Conservation (phyloP, 2,888 invertebrate genomes). For the Leucozona laternaria region DNA sequence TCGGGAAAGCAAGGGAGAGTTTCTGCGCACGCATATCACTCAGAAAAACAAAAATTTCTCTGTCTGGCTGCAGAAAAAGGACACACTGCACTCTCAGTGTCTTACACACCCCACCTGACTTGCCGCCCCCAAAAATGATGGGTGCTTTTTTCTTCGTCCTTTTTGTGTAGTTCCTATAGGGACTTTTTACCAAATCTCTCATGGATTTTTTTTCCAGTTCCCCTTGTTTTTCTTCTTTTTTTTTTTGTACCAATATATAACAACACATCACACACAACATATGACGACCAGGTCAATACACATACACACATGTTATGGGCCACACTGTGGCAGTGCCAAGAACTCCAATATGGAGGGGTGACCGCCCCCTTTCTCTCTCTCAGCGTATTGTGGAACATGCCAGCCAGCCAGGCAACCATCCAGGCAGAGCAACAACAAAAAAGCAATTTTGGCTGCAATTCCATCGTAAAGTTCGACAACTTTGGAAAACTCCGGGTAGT, state of each 20-base stretch:
- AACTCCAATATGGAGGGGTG: constrained; percentile 73
- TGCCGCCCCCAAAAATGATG: constrained; percentile 32
- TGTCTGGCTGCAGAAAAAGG: constrained; percentile 56
- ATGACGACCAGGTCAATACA: constrained; percentile 68
- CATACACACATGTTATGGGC: constrained; percentile 57
- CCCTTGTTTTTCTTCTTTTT: constrained; percentile 31
- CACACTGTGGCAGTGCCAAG: constrained; percentile 50
- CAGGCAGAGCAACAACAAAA: constrained; percentile 70
- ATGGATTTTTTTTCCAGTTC: constrained; percentile 45
- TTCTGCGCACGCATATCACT: constrained; percentile 61
- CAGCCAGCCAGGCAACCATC: constrained; percentile 71
- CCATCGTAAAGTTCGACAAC: constrained; percentile 84
- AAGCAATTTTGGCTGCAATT: constrained; percentile 81
- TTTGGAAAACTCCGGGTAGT: constrained; percentile 84
- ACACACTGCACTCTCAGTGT: constrained; percentile 29
- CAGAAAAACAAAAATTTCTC: constrained; percentile 35
- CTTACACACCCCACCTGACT: constrained; percentile 16
- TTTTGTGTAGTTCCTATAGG: constrained; percentile 53
- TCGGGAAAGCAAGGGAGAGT: constrained; percentile 55
- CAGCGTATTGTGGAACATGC: constrained; percentile 44
- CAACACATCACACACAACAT: constrained; percentile 74
- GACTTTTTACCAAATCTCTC: constrained; percentile 67
- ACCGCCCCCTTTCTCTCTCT: constrained; percentile 78
- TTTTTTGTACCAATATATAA: constrained; percentile 47
- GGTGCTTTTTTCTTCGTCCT: constrained; percentile 52